These are phyloP conservation scores for Uria aalge DNA, from an alignment of 2,113 vertebrate genomes.

Conservation along the genomic window DNA sequence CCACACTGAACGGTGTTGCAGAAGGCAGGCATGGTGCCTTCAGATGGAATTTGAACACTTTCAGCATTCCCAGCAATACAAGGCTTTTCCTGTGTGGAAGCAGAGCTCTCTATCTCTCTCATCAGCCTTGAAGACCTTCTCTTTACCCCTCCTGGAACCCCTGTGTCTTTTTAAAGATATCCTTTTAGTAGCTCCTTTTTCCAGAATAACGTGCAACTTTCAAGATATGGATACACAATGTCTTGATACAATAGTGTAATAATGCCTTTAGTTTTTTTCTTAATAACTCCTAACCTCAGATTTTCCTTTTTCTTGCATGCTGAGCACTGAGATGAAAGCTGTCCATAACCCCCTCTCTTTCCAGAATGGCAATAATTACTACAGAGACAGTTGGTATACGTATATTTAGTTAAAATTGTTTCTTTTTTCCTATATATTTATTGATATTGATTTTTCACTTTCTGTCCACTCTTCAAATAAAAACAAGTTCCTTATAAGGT, in stretches of 20 bases:
- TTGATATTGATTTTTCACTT: not conserved
- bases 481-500: not conserved
- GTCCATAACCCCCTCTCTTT: not conserved
- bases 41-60: not conserved
- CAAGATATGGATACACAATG: rapidly evolving
- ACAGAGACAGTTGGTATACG: rapidly evolving
- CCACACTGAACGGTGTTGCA: rapidly evolving
- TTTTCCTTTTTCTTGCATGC: not conserved
- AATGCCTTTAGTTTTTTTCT: not conserved
- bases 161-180: not conserved
- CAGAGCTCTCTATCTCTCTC: not conserved
- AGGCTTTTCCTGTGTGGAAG: not conserved
- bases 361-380: not conserved
- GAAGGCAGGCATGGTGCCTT: not conserved
- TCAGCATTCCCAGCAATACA: not conserved
- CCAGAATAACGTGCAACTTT: not conserved
- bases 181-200: not conserved
- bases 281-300: not conserved
- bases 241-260: not conserved
- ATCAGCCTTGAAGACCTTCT: not conserved
- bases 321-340: not conserved
- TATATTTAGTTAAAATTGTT: not conserved
- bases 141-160: not conserved
- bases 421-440: not conserved
- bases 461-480: not conserved